A percentile compares a stretch with the other conserved stretches of the same genome.
Conservation (phyloP, 1,140 invertebrate genomes). For the Sycophaga agraensis region DNA sequence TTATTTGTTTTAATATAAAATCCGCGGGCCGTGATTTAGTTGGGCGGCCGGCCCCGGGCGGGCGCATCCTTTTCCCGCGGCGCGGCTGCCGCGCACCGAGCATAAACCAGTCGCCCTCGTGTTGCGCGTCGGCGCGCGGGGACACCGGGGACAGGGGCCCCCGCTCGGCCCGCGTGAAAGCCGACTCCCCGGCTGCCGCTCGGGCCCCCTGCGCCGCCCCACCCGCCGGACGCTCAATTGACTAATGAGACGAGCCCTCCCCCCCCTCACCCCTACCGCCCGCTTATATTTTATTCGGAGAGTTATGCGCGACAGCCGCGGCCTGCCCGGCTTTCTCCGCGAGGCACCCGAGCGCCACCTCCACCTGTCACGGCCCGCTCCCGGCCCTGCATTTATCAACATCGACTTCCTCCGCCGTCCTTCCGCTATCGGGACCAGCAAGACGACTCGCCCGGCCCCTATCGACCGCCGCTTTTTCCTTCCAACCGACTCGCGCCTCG, state of each 20-base stretch:
- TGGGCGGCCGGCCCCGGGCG: constrained; percentile 44
- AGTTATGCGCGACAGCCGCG: no score
- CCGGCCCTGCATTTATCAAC: neutral
- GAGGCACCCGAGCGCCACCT: constrained; percentile 3
- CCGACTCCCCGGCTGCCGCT: no score
- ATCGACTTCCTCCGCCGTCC: neutral
- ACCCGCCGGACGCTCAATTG: constrained; percentile 20
- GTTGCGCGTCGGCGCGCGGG: no score
- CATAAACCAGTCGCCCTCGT: constrained; percentile 51
- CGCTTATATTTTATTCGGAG: constrained; percentile 28
- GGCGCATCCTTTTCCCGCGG: neutral
- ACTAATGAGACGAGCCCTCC: constrained; percentile 24
- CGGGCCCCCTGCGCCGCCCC: no score
- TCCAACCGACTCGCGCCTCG: no score
- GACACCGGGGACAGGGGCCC: no score
- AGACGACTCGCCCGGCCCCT: no score
- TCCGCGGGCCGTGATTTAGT: constrained; percentile 55
- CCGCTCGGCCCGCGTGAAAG: constrained; percentile 32
- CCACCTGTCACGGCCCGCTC: neutral
- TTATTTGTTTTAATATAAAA: constrained; percentile 60
- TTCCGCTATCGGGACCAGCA: no score
- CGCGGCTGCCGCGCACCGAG: constrained; percentile 8
- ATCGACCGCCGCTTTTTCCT: no score
- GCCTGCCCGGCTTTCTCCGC: neutral
- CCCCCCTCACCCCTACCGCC: no score